Base-by-base conservation (phyloP, 2,113 vertebrate species). In the Acrocephalus arundinaceus region DNA sequence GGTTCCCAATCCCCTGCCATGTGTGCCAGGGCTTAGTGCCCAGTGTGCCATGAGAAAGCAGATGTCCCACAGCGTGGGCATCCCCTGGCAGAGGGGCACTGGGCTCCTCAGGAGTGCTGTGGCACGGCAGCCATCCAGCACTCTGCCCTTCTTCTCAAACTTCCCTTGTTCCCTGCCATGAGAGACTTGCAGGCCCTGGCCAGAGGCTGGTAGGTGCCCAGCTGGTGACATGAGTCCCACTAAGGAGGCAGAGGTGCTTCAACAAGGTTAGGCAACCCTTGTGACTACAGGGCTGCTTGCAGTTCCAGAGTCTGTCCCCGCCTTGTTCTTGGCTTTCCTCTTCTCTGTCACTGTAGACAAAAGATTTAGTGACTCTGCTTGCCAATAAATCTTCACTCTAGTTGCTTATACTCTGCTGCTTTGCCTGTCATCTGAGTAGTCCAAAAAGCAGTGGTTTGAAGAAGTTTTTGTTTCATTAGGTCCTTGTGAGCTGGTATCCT, bases 31-130 rank as follows among this genome's bases (percentile, higher is more conserved):
- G 10, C 11, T 52, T 17, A 37, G 66, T 43, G 39, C 19, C 43
- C 20, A 11, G 33, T 28, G 24, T 71, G 46, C 55, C 41, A 23
- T 0, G 9, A 45, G 61, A 28, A 73, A 71, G n/a, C 59, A 74
- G n/a, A 15, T 18, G 17, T 62, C n/a, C 37, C 37, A 22, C 0
- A 1, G 35, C 0, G 0, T 58, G 41, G 5, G 11, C 19, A 49
- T 15, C 17, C 25, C 20, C 28, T 58, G n/a, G 31, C 7, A 81
- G 11, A 65, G 10, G 27, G 27, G 3, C 3, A 7, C 54, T 45
- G 68, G 18, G 41, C 4, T 68, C 24, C 24, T 15, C 3, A 1
- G 48, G 48, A 58, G 25, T 2, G 1, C 39, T 1, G 0, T 37
- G 58, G n/a, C 24, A 9, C 8, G 2, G 39, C 39, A 71, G 43